These are phyloP conservation scores for Morpho helenor DNA, from an alignment of 2,888 invertebrate species.

Conservation along the genomic window DNA sequence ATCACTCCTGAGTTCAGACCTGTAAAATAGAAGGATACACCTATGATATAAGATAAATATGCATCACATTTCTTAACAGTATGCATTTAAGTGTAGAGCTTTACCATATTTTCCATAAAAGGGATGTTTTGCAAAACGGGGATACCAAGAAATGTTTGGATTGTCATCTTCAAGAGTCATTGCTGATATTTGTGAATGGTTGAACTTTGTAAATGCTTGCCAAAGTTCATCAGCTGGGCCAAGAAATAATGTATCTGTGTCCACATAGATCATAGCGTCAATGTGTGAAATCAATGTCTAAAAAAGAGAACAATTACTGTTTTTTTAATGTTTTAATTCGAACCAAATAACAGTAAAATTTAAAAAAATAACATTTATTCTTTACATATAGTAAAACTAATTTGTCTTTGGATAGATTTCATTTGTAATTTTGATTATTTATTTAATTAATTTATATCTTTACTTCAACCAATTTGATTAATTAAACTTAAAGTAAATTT, in stretches of 20 bases:
- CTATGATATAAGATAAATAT: no score
- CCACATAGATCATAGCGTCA: constrained; percentile 94
- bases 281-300: constrained; percentile 88
- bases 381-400: no score
- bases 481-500: no score
- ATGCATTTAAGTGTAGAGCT: neutral
- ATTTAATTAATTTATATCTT: no score
- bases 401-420: no score
- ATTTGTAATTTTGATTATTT: no score
- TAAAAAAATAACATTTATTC: no score
- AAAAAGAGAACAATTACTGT: constrained; percentile 39
- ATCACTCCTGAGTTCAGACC: constrained; percentile 98
- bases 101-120: constrained; percentile 91
- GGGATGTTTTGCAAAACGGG: constrained; percentile 96
- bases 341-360: no score
- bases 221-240: constrained; percentile 91
- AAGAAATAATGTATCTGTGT: constrained; percentile 94
- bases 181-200: constrained; percentile 91
- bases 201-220: constrained; percentile 90
- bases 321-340: no score
- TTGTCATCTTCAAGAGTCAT: constrained; percentile 94
- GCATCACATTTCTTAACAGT: no score
- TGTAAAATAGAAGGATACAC: constrained; percentile 37
- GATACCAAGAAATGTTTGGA: constrained; percentile 96
- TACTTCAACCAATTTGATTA: no score